phyloP scores from a whole-genome alignment of 64 coral and sea anemone species.

The Actinia equina region DNA sequence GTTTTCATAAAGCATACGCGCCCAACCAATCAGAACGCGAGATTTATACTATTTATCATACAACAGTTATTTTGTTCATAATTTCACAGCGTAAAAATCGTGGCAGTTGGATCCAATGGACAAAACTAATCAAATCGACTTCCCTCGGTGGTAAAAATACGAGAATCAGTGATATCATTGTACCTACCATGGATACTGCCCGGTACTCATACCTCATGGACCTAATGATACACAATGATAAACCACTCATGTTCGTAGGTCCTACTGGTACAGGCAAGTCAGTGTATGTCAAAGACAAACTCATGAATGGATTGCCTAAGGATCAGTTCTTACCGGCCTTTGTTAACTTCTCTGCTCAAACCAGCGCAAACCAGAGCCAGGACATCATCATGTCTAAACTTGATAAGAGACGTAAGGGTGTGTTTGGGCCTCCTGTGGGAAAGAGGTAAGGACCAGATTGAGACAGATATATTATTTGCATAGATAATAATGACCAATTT shows the following conservation, averaged over 20 bases:
- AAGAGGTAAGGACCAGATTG: constrained; percentile 64
- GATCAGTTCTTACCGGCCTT: constrained; percentile 77
- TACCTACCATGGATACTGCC: constrained; percentile 98
- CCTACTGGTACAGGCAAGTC: constrained; percentile 95
- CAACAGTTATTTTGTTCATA: not conserved
- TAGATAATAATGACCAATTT: not conserved
- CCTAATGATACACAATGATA: constrained; percentile 90
- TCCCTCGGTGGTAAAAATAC: constrained; percentile 79
- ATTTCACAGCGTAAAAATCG: constrained; percentile 75
- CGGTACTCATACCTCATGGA: constrained; percentile 95
- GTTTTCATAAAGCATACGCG: no score
- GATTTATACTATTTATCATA: no score
- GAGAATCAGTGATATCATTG: constrained; percentile 94
- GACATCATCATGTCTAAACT: constrained; percentile 99
- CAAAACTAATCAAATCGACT: constrained; percentile 80
- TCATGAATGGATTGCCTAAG: constrained; percentile 90
- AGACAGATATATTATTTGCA: not conserved
- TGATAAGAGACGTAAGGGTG: constrained; percentile 94
- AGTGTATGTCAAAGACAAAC: constrained; percentile 93
- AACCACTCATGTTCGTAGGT: constrained; percentile 82
- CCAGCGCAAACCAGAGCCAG: constrained; percentile 95
- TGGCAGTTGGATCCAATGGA: constrained; percentile 84
- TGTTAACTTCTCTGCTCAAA: constrained; percentile 98
- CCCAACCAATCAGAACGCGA: no score
- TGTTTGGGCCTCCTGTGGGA: constrained; percentile 94